These are phyloP conservation scores for Drosophila pseudoananassae DNA, from an alignment of 1,140 invertebrate genomes.

Conservation along the genomic window DNA sequence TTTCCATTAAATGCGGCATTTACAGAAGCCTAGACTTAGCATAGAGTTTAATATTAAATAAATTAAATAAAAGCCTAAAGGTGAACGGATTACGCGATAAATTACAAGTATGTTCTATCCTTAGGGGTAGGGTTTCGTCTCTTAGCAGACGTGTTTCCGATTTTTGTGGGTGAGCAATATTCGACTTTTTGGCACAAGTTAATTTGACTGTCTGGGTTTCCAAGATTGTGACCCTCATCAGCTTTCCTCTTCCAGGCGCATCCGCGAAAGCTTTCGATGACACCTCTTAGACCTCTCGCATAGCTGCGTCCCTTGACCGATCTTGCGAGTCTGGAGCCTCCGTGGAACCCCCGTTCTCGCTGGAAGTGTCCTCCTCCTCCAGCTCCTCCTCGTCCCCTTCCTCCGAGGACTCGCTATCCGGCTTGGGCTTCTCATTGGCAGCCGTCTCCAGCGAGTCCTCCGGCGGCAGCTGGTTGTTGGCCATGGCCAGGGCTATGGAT, in stretches of 20 bases:
- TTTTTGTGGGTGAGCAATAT: conserved; percentile 70
- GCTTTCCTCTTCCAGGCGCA: conserved; percentile 1
- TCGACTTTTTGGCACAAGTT: conserved; percentile 79
- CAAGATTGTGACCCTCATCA: background rate
- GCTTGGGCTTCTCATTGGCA: conserved; percentile 18
- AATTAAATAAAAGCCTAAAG: conserved; percentile 71
- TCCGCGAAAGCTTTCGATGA: background rate
- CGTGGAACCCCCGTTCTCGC: conserved; percentile 55
- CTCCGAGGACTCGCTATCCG: conserved; percentile 38
- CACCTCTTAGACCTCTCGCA: conserved; percentile 36
- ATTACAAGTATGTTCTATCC: conserved; percentile 50
- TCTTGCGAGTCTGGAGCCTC: conserved; percentile 68
- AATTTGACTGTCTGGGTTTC: conserved; percentile 61
- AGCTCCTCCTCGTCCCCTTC: conserved; percentile 28
- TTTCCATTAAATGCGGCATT: conserved; percentile 75
- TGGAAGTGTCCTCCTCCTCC: conserved; percentile 55
- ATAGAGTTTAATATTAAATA: conserved; percentile 58
- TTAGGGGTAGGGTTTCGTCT: background rate
- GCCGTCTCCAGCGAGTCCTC: conserved; percentile 1
- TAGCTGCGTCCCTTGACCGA: conserved; percentile 46
- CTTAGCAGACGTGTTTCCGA: background rate
- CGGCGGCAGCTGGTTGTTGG: conserved; percentile 45
- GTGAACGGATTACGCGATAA: conserved; percentile 48
- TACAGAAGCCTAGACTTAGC: conserved; percentile 75
- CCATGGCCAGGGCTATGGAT: conserved; percentile 66